Evolutionary conservation across 1,140 invertebrate genomes (phyloP).

Genomic region (Drosophila quadrilineata): DNA sequence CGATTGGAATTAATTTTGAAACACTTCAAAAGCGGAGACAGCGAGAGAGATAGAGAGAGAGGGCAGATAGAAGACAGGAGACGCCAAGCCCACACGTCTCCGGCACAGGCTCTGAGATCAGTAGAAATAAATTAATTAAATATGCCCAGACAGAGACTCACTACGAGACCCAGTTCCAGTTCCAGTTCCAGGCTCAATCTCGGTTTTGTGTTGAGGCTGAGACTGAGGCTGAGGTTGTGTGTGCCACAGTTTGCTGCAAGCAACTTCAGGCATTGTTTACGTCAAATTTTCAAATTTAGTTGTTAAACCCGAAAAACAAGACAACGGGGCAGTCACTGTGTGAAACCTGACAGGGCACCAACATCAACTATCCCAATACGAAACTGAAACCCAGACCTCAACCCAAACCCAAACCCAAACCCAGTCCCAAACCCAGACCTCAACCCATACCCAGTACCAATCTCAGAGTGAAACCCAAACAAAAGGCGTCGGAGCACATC

Average conservation of each 20-base stretch:
- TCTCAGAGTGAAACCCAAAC: constrained; percentile 36
- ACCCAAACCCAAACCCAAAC: neutral
- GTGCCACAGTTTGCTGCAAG: neutral
- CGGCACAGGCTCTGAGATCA: constrained; percentile 28
- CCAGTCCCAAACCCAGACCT: constrained; percentile 7
- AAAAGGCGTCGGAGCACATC: constrained; percentile 67
- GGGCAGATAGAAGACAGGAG: constrained; percentile 39
- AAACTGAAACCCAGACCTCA: neutral
- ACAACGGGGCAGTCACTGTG: constrained; percentile 50
- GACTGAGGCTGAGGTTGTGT: constrained; percentile 36
- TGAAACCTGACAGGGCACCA: constrained; percentile 30
- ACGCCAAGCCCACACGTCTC: constrained; percentile 43
- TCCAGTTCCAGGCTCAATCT: neutral
- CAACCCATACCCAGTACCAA: constrained; percentile 2
- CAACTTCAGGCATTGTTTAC: constrained; percentile 63
- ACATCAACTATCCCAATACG: no score
- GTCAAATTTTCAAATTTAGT: constrained; percentile 79
- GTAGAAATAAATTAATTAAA: constrained; percentile 77
- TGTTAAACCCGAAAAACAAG: constrained; percentile 79
- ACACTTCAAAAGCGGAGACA: constrained; percentile 76
- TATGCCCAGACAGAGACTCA: constrained; percentile 45
- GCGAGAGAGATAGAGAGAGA: no score
- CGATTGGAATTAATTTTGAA: constrained; percentile 77
- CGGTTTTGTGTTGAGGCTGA: neutral
- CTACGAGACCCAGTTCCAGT: neutral